phyloP scores from a whole-genome alignment of 2,797 vertebrate species.

The Onychomys arenicola region DNA sequence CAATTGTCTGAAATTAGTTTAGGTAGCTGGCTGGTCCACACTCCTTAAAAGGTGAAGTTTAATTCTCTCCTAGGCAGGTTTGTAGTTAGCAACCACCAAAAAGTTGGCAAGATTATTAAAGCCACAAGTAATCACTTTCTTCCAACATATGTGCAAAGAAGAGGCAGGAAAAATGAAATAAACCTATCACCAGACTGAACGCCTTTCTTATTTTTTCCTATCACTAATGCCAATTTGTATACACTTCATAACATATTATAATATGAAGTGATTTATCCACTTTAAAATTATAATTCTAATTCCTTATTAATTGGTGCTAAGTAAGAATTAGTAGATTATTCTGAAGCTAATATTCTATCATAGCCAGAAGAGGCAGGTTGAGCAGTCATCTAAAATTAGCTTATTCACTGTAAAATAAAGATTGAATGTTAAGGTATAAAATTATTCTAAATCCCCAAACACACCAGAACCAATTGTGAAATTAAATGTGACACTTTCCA shows the following conservation, averaged over 20 bases:
- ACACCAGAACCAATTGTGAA: constrained; percentile 83
- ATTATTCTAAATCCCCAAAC: constrained; percentile 84
- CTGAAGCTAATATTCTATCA: constrained; percentile 75
- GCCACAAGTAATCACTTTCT: constrained; percentile 43
- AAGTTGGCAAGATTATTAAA: constrained; percentile 22
- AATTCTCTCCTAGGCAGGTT: neutral
- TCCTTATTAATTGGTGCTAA: constrained; percentile 78
- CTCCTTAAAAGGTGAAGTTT: neutral
- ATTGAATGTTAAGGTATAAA: constrained; percentile 84
- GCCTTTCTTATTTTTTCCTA: neutral
- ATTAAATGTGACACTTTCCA: constrained; percentile 83
- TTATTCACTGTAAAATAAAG: constrained; percentile 82
- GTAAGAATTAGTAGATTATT: constrained; percentile 79
- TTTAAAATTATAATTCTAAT: constrained; percentile 75
- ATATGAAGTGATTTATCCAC: constrained; percentile 61
- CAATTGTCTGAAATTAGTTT: neutral
- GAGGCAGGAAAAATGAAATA: constrained; percentile 36
- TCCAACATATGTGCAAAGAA: neutral
- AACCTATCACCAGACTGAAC: neutral
- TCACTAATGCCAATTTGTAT: constrained; percentile 60
- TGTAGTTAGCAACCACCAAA: constrained; percentile 12
- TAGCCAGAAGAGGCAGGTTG: constrained; percentile 73
- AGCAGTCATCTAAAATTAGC: constrained; percentile 78
- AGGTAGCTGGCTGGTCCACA: neutral
- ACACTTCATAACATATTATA: constrained; percentile 49